phyloP scores from a whole-genome alignment of 2,797 vertebrate genomes.

The Masticophis lateralis region DNA sequence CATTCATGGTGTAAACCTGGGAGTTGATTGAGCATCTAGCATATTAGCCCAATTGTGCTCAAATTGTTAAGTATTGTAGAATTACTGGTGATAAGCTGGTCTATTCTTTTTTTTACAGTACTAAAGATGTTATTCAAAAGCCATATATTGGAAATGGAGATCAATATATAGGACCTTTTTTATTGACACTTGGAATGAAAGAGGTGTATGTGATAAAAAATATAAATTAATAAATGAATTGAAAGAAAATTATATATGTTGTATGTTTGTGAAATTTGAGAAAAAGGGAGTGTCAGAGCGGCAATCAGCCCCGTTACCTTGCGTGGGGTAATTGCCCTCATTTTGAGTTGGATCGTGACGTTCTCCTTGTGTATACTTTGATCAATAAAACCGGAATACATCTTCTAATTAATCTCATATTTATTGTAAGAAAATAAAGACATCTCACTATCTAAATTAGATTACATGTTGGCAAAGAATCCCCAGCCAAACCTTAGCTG shows the following conservation, averaged over 20 bases:
- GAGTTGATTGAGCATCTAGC: background rate
- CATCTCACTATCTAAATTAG: too few species aligned
- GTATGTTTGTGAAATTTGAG: background rate
- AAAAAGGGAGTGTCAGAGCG: background rate
- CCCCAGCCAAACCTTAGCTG: too few species aligned
- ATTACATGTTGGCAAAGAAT: too few species aligned
- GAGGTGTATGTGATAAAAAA: background rate
- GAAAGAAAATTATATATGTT: background rate
- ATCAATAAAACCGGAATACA: too few species aligned
- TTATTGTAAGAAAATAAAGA: too few species aligned
- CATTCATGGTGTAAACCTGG: background rate
- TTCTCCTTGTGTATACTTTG: too few species aligned
- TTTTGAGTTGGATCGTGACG: too few species aligned
- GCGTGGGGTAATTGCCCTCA: too few species aligned
- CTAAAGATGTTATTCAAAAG: background rate
- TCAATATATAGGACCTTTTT: background rate
- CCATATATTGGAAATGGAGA: background rate
- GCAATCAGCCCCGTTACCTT: too few species aligned
- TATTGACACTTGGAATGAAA: background rate
- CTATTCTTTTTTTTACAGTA: background rate
- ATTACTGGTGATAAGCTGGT: background rate
- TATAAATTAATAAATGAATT: background rate
- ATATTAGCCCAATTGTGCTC: background rate
- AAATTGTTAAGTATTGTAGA: background rate
- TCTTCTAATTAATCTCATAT: too few species aligned